These are phyloP conservation scores for Phylloscopus trochiloides DNA, from an alignment of 2,113 vertebrate genomes.

Conservation along the genomic window DNA sequence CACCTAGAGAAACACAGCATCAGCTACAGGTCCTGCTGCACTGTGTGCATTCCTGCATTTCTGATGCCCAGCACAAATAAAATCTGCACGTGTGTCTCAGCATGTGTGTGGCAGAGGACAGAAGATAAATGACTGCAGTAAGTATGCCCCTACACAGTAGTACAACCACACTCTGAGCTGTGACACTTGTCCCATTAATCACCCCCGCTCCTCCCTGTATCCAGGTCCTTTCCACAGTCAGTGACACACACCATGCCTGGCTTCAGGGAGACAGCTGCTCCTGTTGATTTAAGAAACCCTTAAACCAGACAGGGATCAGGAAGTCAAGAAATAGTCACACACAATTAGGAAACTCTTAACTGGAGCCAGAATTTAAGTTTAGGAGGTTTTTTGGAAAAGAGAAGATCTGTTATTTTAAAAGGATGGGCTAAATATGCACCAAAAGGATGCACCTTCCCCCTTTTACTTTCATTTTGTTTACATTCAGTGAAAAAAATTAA, in stretches of 20 bases:
- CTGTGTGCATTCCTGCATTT: neutral
- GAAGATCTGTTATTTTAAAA: neutral
- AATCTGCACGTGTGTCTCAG: neutral
- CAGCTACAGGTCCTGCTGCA: neutral
- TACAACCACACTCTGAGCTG: slow-evolving; percentile 39
- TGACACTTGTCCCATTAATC: slow-evolving; percentile 59
- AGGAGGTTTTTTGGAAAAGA: fast-evolving
- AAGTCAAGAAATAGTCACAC: slow-evolving; percentile 27
- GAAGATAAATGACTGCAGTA: slow-evolving; percentile 37
- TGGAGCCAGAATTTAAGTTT: neutral
- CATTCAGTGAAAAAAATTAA: neutral
- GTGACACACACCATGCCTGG: slow-evolving; percentile 61
- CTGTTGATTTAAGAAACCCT: slow-evolving; percentile 55
- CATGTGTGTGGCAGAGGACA: neutral
- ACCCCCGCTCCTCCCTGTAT: neutral
- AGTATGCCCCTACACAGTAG: slow-evolving; percentile 23
- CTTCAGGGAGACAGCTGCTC: slow-evolving; percentile 55
- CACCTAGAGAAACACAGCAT: neutral
- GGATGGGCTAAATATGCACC: neutral
- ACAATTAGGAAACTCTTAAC: slow-evolving; percentile 45
- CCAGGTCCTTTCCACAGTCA: slow-evolving; percentile 15
- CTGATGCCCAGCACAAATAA: neutral
- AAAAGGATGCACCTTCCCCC: neutral
- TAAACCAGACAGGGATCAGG: slow-evolving; percentile 51
- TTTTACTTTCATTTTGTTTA: neutral